These are phyloP conservation scores for Microtus oregoni DNA, from an alignment of 2,113 vertebrate genomes.

Conservation along the genomic window DNA sequence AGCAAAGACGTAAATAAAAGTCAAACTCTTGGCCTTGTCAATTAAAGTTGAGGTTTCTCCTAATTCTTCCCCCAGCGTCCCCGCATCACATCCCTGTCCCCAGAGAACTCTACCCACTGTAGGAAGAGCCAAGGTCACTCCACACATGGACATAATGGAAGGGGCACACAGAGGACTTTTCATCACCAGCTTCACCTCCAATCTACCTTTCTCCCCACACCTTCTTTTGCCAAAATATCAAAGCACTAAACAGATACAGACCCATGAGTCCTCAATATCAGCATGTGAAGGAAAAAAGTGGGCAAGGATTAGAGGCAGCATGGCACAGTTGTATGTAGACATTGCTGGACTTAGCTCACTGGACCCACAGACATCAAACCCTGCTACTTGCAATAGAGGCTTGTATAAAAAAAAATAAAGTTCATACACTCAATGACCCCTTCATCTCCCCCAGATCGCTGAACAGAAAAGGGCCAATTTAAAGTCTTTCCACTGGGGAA, in stretches of 20 bases:
- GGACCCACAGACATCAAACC: background rate
- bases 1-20: slow-evolving; percentile 48
- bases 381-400: background rate
- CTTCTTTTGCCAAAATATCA: slow-evolving; percentile 76
- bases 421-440: background rate
- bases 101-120: slow-evolving; percentile 18
- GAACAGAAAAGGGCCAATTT: slow-evolving; percentile 8
- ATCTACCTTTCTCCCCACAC: slow-evolving; percentile 57
- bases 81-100: background rate
- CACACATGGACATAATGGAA: slow-evolving; percentile 21
- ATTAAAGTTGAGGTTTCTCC: slow-evolving; percentile 14
- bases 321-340: background rate
- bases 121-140: slow-evolving; percentile 26
- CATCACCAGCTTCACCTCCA: background rate
- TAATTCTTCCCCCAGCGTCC: background rate
- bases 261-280: slow-evolving; percentile 80
- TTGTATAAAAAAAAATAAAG: slow-evolving; percentile 34
- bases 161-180: background rate
- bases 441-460: background rate
- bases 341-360: slow-evolving; percentile 30
- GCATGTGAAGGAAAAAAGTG: slow-evolving; percentile 79
- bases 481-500: background rate
- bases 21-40: background rate
- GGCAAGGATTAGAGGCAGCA: slow-evolving; percentile 71
- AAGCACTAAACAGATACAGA: slow-evolving; percentile 81